Evolutionary conservation across 2,797 vertebrate species (phyloP).

Genomic region (Pyrocephalus nanus): DNA sequence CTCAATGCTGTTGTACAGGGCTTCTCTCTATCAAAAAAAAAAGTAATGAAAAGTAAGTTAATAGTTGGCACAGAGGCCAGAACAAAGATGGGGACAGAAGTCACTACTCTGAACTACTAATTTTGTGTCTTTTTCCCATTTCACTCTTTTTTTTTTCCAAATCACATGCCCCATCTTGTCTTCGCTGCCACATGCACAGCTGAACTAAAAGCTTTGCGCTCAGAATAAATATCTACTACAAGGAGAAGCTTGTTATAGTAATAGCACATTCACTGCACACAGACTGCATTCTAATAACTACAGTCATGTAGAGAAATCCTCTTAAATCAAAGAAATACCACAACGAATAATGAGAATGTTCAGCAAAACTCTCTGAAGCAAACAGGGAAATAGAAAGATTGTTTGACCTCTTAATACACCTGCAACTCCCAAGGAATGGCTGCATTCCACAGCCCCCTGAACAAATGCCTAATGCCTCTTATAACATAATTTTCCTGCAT

Average conservation of each 20-base stretch:
- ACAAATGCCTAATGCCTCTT: constrained; percentile 39
- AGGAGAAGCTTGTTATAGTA: constrained; percentile 46
- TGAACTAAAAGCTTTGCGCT: constrained; percentile 45
- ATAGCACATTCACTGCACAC: constrained; percentile 42
- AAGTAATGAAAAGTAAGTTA: neutral
- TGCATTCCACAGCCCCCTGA: constrained; percentile 40
- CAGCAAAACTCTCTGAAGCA: constrained; percentile 60
- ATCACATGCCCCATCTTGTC: constrained; percentile 1
- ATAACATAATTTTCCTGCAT: neutral
- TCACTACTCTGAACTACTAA: neutral
- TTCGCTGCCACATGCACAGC: neutral
- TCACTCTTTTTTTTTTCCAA: neutral
- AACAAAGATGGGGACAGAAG: neutral
- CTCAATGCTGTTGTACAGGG: neutral
- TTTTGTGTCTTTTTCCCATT: neutral
- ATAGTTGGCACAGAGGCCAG: neutral
- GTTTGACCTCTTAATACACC: constrained; percentile 70
- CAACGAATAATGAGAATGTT: constrained; percentile 64
- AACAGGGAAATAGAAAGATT: constrained; percentile 61
- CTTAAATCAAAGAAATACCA: constrained; percentile 60
- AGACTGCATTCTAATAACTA: constrained; percentile 45
- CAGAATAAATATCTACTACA: constrained; percentile 32
- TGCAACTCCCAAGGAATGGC: constrained; percentile 26
- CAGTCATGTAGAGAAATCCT: constrained; percentile 53
- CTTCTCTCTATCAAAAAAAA: neutral